Conservation (phyloP, 1,140 invertebrate genomes). For the Caerostris extrusa region DNA sequence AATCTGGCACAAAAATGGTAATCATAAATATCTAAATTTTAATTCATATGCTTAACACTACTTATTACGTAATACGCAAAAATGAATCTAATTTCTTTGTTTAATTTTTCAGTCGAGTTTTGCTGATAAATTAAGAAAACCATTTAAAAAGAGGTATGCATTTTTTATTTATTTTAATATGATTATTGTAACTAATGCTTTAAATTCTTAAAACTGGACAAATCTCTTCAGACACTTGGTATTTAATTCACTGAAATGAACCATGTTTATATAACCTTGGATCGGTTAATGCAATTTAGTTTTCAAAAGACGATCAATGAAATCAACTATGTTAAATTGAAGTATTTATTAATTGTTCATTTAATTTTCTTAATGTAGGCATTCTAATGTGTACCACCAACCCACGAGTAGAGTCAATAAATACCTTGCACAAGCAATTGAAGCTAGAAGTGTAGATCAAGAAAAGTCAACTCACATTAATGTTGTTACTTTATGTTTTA, state of each 20-base stretch:
- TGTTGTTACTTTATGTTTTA: conserved; percentile 91
- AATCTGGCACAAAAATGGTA: conserved; percentile 80
- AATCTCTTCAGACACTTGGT: no score
- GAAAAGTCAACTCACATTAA: conserved; percentile 94
- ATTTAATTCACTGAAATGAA: no score
- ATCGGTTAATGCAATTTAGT: no score
- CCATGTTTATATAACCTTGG: no score
- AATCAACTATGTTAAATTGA: not conserved
- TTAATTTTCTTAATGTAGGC: conserved; percentile 42
- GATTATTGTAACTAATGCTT: no score
- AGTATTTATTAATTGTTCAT: not conserved
- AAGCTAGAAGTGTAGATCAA: conserved; percentile 92
- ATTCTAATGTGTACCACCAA: conserved; percentile 78
- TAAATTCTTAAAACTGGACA: no score
- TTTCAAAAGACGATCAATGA: no score
- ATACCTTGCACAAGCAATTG: conserved; percentile 93
- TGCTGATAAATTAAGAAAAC: conserved; percentile 92
- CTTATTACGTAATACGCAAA: not conserved
- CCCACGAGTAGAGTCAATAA: conserved; percentile 90
- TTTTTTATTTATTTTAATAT: no score
- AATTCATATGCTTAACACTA: no score
- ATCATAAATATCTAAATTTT: not conserved
- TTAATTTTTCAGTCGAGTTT: conserved; percentile 86
- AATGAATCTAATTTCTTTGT: not conserved
- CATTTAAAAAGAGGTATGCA: conserved; percentile 89